Conservation (phyloP, 2,113 vertebrate genomes). For the Ammodytes marinus region DNA sequence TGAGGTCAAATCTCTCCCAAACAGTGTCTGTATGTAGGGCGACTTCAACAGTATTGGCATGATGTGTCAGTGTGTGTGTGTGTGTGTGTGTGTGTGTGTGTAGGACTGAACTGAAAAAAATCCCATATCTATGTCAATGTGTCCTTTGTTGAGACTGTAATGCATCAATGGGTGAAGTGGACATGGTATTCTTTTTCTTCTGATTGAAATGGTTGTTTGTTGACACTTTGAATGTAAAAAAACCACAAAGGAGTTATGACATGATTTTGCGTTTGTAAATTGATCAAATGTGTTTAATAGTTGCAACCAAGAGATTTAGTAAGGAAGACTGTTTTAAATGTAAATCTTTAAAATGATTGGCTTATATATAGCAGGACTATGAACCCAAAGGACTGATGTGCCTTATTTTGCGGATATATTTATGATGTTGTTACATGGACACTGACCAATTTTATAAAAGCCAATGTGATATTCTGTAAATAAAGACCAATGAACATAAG, state of each 20-base stretch:
- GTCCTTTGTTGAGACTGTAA: background rate
- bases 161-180: background rate
- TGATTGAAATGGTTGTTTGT: background rate
- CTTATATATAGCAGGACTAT: background rate
- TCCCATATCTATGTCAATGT: background rate
- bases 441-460: background rate
- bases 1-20: constrained; percentile 18
- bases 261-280: background rate
- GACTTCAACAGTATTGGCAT: constrained; percentile 4
- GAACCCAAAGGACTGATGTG: background rate
- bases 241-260: background rate
- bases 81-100: background rate
- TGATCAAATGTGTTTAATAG: background rate
- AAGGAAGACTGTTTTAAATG: background rate
- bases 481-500: background rate
- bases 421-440: background rate
- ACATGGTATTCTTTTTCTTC: background rate
- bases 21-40: constrained; percentile 39
- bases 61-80: constrained; percentile 1
- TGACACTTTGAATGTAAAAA: background rate
- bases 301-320: background rate
- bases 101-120: background rate
- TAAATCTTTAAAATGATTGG: no score
- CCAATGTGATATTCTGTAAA: background rate
- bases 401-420: background rate